Conservation (phyloP, 1,140 invertebrate species). For the Ericerus pela region DNA sequence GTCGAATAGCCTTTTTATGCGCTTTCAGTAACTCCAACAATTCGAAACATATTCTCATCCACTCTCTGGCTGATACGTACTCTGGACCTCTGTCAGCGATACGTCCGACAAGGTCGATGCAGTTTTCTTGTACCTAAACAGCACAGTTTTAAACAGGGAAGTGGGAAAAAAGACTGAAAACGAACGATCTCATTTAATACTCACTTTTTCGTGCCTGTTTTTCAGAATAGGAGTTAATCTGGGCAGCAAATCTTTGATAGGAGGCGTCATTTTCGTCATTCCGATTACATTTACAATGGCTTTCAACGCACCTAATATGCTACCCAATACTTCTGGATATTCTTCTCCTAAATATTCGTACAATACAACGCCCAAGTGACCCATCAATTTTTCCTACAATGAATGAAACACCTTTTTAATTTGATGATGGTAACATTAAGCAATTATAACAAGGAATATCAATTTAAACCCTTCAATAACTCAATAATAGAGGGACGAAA, state of each 20-base stretch:
- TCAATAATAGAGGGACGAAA: not conserved
- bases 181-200: too few relatives aligned
- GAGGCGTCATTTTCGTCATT: slow-evolving; percentile 99
- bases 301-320: slow-evolving; percentile 94
- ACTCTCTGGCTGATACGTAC: slow-evolving; percentile 95
- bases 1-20: slow-evolving; percentile 95
- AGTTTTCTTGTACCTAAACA: slow-evolving; percentile 94
- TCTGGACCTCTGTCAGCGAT: slow-evolving; percentile 99
- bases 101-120: slow-evolving; percentile 95
- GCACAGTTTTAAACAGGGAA: slow-evolving; percentile 22
- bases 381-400: slow-evolving; percentile 91
- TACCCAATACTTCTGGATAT: slow-evolving; percentile 97
- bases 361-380: slow-evolving; percentile 96
- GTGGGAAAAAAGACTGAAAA: too few relatives aligned
- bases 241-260: slow-evolving; percentile 96
- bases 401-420: too few relatives aligned
- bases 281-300: slow-evolving; percentile 99
- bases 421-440: too few relatives aligned
- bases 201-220: slow-evolving; percentile 54
- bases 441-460: not conserved
- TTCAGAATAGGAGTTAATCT: slow-evolving; percentile 96
- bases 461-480: slow-evolving; percentile 2
- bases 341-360: slow-evolving; percentile 99
- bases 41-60: slow-evolving; percentile 99
- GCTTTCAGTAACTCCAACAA: slow-evolving; percentile 95